A percentile compares a stretch with the other conserved stretches of the same genome.
Conservation (phyloP, 2,113 vertebrate species). For the Diphyllodes magnificus region DNA sequence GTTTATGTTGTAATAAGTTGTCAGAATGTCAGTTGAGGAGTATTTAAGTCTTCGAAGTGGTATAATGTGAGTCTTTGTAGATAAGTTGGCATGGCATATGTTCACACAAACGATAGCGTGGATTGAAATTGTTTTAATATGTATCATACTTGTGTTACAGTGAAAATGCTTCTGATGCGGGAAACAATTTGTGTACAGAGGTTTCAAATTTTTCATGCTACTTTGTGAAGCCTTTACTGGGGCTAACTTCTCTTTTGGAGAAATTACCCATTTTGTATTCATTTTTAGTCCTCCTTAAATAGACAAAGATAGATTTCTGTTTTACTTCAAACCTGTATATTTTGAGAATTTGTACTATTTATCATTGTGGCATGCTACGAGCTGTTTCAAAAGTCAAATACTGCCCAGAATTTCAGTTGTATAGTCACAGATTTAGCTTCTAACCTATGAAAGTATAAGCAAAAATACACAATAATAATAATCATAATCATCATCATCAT, state of each 20-base stretch:
- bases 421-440: not conserved
- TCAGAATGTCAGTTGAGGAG: not conserved
- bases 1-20: not conserved
- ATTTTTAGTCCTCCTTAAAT: not conserved
- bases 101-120: not conserved
- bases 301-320: not conserved
- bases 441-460: not conserved
- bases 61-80: not conserved
- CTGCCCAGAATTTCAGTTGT: not conserved
- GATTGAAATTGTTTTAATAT: not conserved
- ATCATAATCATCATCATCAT: not conserved
- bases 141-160: not conserved
- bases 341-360: not conserved
- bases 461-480: not conserved
- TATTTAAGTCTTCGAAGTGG: not conserved
- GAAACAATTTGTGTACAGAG: not conserved
- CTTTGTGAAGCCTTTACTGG: not conserved
- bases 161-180: not conserved
- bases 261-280: not conserved
- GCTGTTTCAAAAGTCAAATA: not conserved
- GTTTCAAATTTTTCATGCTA: not conserved
- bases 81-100: not conserved
- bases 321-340: not conserved
- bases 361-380: rapidly evolving
- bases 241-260: not conserved